phyloP scores from a whole-genome alignment of 2,113 vertebrate species.

The Turnix velox region DNA sequence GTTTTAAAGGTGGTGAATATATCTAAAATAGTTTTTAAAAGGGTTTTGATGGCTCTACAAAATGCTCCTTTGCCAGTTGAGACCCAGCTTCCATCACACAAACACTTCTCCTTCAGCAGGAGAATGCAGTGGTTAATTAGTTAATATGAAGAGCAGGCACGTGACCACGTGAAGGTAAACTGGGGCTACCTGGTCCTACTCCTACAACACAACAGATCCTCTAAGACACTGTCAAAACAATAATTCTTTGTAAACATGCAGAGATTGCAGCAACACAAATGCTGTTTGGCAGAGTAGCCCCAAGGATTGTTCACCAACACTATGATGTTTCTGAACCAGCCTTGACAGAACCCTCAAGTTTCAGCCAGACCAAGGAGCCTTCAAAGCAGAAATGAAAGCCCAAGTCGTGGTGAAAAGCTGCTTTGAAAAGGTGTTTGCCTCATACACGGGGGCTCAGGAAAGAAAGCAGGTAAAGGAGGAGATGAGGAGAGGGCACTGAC shows the following conservation, averaged over 20 bases:
- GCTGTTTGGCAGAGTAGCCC: conserved; percentile 1
- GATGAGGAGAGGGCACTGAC: not conserved
- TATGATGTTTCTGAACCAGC: not conserved
- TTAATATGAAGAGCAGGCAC: not conserved
- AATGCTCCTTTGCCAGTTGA: not conserved
- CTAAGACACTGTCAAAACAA: conserved; percentile 2
- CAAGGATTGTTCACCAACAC: not conserved
- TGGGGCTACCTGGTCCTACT: conserved; percentile 28
- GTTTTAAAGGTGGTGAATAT: not conserved
- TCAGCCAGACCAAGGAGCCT: not conserved
- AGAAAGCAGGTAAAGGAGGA: not conserved
- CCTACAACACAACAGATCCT: conserved; percentile 6
- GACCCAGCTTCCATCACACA: not conserved
- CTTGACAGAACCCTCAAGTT: conserved; percentile 25
- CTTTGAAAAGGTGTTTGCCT: not conserved
- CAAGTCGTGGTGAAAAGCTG: not conserved
- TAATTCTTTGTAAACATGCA: not conserved
- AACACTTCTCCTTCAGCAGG: not conserved
- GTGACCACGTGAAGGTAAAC: not conserved
- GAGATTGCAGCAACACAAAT: not conserved
- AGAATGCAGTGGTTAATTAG: not conserved
- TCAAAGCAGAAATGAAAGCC: not conserved
- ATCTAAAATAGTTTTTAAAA: not conserved
- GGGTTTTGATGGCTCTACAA: not conserved
- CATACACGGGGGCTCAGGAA: not conserved